Evolutionary conservation across 2,113 vertebrate species (phyloP).

Genomic region (Trichomycterus rosablanca): DNA sequence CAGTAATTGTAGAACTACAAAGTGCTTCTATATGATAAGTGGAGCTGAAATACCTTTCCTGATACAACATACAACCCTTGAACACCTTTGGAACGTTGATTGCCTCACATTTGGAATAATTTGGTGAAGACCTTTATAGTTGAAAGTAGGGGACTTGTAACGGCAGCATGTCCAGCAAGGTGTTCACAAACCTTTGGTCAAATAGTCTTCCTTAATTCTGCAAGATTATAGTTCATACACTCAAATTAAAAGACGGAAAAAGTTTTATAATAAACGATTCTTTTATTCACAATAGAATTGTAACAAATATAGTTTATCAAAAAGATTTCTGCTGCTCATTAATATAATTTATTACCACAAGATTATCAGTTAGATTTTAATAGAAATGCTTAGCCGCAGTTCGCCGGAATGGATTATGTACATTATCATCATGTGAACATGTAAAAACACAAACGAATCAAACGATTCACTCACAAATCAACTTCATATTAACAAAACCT

Average conservation of each 20-base stretch:
- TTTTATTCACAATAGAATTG: constrained; percentile 98
- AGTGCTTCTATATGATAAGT: no score
- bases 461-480: constrained; percentile 60
- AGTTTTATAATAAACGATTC: constrained; percentile 84
- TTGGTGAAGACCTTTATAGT: no score
- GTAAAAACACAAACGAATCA: constrained; percentile 48
- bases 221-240: not conserved
- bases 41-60: no score
- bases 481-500: constrained; percentile 69
- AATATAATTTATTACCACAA: constrained; percentile 79
- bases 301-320: constrained; percentile 99
- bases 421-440: constrained; percentile 66
- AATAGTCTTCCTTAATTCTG: no score
- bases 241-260: not conserved
- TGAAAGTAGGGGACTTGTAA: no score
- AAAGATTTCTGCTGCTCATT: constrained; percentile 88
- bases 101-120: no score
- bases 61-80: no score
- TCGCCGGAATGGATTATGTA: constrained; percentile 74
- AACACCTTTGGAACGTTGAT: no score
- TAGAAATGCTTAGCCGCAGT: constrained; percentile 84
- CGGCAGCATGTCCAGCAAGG: no score
- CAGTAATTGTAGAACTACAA: no score
- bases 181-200: no score
- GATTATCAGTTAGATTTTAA: constrained; percentile 73